These are phyloP conservation scores for Rhinoraja longicauda DNA, from an alignment of 2,797 vertebrate genomes.

Conservation along the genomic window DNA sequence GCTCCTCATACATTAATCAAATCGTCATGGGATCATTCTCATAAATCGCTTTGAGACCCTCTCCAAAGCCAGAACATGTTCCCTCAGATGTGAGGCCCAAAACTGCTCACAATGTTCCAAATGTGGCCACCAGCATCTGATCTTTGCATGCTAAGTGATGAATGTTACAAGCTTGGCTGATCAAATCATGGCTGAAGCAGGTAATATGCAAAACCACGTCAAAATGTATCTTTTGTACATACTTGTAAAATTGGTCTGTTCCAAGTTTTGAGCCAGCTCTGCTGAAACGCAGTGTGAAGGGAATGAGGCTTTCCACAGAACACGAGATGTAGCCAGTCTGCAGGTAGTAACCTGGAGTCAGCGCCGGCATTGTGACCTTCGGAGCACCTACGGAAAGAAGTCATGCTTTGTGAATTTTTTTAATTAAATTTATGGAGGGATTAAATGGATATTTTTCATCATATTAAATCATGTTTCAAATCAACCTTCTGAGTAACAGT, in stretches of 20 bases:
- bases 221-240: slow-evolving; percentile 42
- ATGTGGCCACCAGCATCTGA: background rate
- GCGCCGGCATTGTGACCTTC: slow-evolving; percentile 76
- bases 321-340: slow-evolving; percentile 74
- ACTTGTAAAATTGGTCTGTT: slow-evolving; percentile 84
- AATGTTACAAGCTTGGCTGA: background rate
- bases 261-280: slow-evolving; percentile 74
- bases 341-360: slow-evolving; percentile 83
- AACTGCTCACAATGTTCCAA: too few relatives aligned
- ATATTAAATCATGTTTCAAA: background rate
- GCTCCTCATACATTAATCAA: too few relatives aligned
- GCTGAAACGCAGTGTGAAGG: slow-evolving; percentile 78
- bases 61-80: too few relatives aligned
- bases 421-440: background rate
- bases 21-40: too few relatives aligned
- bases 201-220: background rate
- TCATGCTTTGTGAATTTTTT: background rate
- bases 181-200: background rate
- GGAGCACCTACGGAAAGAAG: slow-evolving; percentile 67
- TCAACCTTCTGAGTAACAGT: background rate
- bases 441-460: background rate
- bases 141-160: background rate
- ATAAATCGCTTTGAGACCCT: too few relatives aligned
- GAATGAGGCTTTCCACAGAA: slow-evolving; percentile 81
- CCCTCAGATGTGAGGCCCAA: too few relatives aligned